These are phyloP conservation scores for Drosophila lowei DNA, from an alignment of 1,140 invertebrate species.

Conservation along the genomic window DNA sequence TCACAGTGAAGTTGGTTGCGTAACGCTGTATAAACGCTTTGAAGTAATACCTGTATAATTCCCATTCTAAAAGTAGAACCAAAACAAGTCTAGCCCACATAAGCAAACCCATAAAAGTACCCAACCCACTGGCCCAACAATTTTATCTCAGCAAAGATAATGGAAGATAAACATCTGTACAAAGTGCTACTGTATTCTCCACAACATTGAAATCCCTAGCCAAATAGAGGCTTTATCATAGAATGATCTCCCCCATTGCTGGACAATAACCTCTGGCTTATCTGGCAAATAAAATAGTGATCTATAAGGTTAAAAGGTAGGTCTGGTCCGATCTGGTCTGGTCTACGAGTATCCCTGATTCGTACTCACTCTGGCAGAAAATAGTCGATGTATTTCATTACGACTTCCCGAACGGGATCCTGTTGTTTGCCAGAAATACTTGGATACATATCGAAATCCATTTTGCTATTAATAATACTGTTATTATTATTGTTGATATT, in stretches of 20 bases:
- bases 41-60: background rate
- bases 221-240: conserved; percentile 28
- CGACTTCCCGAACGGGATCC: conserved; percentile 86
- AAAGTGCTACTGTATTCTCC: conserved; percentile 35
- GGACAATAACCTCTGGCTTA: conserved; percentile 24
- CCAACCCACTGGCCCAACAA: conserved; percentile 1
- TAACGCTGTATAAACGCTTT: background rate
- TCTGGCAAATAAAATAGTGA: background rate
- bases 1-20: background rate
- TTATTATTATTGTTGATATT: conserved; percentile 49
- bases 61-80: background rate
- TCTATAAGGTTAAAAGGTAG: too few species aligned
- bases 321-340: too few species aligned
- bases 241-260: conserved; percentile 4
- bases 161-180: conserved; percentile 10
- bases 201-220: background rate
- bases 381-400: conserved; percentile 87
- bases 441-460: conserved; percentile 85
- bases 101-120: conserved; percentile 1
- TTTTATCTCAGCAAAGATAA: conserved; percentile 37
- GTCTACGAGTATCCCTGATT: background rate
- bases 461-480: conserved; percentile 59
- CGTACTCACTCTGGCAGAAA: conserved; percentile 87
- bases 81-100: conserved; percentile 14
- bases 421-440: conserved; percentile 87